Evolutionary conservation across 2,888 invertebrate genomes (phyloP).

Genomic region (Noctua fimbriata): DNA sequence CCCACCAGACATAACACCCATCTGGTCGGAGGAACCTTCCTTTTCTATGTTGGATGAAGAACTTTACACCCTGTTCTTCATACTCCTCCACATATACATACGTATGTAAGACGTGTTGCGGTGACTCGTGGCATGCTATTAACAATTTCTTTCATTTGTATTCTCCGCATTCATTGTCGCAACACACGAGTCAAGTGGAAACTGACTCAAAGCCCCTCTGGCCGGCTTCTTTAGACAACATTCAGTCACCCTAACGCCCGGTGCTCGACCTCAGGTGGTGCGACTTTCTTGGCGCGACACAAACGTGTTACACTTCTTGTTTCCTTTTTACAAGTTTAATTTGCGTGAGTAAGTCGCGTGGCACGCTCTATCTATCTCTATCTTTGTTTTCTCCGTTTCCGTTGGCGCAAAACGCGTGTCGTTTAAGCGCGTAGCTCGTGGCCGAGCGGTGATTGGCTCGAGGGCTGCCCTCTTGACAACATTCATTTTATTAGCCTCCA

Average conservation of each 20-base stretch:
- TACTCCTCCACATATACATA: neutral
- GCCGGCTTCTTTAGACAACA: neutral
- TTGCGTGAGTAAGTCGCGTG: too few species aligned
- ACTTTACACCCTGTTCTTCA: neutral
- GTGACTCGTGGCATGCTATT: neutral
- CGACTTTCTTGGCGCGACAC: neutral
- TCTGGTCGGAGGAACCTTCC: neutral
- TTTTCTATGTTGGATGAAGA: neutral
- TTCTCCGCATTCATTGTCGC: neutral
- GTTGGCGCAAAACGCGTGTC: neutral
- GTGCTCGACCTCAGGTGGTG: too few species aligned
- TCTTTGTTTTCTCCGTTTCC: neutral
- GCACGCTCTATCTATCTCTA: too few species aligned
- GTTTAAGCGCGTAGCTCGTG: neutral
- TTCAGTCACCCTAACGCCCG: slow-evolving; percentile 43
- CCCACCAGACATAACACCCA: neutral
- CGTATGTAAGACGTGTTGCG: too few species aligned
- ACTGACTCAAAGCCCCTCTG: neutral
- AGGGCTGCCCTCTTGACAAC: neutral
- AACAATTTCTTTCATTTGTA: neutral
- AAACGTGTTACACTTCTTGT: too few species aligned
- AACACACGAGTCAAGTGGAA: neutral
- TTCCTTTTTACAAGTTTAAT: too few species aligned
- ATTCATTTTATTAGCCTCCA: slow-evolving; percentile 57
- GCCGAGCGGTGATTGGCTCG: neutral